Percentiles rank a stretch among this genome's conserved stretches.
phyloP scores from a whole-genome alignment of 2,797 vertebrate genomes.

The Neostethus bicornis region DNA sequence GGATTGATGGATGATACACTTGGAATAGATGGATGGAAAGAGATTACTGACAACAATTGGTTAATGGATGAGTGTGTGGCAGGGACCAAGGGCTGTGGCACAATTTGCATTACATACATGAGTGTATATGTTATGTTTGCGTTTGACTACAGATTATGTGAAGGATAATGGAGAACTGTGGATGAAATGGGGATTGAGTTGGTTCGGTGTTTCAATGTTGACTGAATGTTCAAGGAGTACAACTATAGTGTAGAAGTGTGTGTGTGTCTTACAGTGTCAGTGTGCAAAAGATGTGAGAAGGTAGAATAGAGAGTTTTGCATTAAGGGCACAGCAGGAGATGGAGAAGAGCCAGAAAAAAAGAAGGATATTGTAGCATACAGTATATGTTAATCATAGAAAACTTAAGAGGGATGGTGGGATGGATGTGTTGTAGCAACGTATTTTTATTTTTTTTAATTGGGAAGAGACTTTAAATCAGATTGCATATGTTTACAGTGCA shows the following conservation, averaged over 20 bases:
- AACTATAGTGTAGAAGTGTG: conserved; percentile 14
- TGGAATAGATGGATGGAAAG: conserved; percentile 42
- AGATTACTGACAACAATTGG: conserved; percentile 21
- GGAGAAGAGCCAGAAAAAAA: conserved; percentile 9
- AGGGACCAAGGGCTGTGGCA: conserved; percentile 15
- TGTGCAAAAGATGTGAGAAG: not conserved
- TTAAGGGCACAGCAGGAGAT: conserved; percentile 23
- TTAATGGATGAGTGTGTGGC: conserved; percentile 9
- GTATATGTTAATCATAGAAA: not conserved
- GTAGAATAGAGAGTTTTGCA: conserved; percentile 10
- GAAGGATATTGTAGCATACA: not conserved
- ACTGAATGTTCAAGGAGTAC: conserved; percentile 12
- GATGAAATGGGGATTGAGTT: conserved; percentile 27
- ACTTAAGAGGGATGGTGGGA: not conserved
- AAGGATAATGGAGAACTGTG: conserved; percentile 19
- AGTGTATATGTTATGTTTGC: conserved; percentile 16
- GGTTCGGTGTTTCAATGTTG: conserved; percentile 7
- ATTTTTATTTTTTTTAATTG: not conserved
- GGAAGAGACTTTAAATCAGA: not conserved
- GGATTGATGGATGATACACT: conserved; percentile 21
- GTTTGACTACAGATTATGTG: conserved; percentile 31
- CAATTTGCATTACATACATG: conserved; percentile 41
- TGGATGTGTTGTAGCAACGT: conserved; percentile 1
- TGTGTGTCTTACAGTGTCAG: not conserved
- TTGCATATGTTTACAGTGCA: not conserved